Base-by-base conservation (phyloP, 2,113 vertebrate genomes). In the Scalopus aquaticus region DNA sequence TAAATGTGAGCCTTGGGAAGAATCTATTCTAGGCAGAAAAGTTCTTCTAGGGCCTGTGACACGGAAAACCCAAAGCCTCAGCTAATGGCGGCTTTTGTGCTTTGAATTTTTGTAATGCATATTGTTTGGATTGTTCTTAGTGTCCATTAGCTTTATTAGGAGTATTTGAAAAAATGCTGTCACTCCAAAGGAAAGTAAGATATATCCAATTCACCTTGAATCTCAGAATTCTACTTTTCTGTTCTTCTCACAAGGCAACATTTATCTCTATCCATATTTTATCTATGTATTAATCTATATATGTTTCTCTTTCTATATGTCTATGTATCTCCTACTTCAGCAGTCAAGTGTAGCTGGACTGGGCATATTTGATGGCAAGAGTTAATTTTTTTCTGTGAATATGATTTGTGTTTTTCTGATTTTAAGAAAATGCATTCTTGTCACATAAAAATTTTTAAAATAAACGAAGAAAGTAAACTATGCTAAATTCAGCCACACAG, bases 1-100 rank as follows among this genome's bases (percentile, higher is more conserved):
- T 81, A 92, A 95, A 72, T 67, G 84, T 39, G 80, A 96, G 81
- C 91, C 88, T 73, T 6, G 88, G 95, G 70, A 88, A 69, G 82
- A 82, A 26, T 39, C 93, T 76, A 28, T 81, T 90, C 86, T n/a
- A 30, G 49, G 77, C 88, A 62, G 81, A 95, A 73, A 87, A 32
- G 72, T 76, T 76, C 42, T 13, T 3, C 22, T 8, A 5, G 74
- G 72, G 58, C 65, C 87, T 1, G 16, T 70, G 80, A 69, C 90
- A 35, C 0, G 9, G 77, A 44, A 89, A 93, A 49, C 73, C 80
- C 88, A 32, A 17, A 54, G 81, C 49, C 60, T 39, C 51, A 0
- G 11, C 58, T 1, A 17, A 35, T 0, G 2, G 74, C 35, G 4
- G 9, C 80, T 30, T 49, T 88, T 28, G 12, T 22, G 11, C 20